Evolutionary conservation across 2,797 vertebrate species (phyloP), one percentile per base, ranked within the genome.

Genomic region (Remorina albescens): DNA sequence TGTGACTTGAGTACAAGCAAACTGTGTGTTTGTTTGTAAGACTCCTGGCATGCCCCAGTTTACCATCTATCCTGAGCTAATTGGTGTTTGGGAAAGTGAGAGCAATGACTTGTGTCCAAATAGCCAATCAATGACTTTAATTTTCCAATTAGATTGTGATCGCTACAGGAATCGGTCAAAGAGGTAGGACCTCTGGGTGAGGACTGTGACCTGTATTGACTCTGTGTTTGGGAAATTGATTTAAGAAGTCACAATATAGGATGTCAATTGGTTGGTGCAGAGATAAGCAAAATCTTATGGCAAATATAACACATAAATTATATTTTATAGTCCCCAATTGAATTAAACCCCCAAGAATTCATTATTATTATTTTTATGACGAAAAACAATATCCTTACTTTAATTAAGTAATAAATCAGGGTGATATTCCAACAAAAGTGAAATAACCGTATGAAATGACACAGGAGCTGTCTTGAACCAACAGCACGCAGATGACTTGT

Each of bases 91-190:
- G 62, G 70, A 86, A 86, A 85, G 71, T 76, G 70, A 85, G 80
- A 69, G 68, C 80, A 88, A 83, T 75, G 71, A 77, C 62, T 76
- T 56, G 60, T 50, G 46, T 82, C 66, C 78, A 74, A 75, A 58
- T 76, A 80, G 71, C 62, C 74, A 81, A 89, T 93, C 85, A 80
- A 86, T 87, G 70, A 41, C 78, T 86, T 88, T 85, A 85, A 89
- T 92, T 92, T 88, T 90, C 84, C 86, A 91, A 89, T 91, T 86
- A 91, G 66, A 82, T 54, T 65, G 61, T 64, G 77, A 84, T 90
- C 53, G 82, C 65, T 82, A 65, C 71, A 76, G 73, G 76, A 86
- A 85, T 85, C 71, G 4, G 54, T 83, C 69, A 87, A 71, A 66
- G 62, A 53, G 47, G 54, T 74, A 50, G 34, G 39, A 74, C 72